Evolutionary conservation across 1,140 invertebrate genomes (phyloP).

Genomic region (Bombus pascuorum): DNA sequence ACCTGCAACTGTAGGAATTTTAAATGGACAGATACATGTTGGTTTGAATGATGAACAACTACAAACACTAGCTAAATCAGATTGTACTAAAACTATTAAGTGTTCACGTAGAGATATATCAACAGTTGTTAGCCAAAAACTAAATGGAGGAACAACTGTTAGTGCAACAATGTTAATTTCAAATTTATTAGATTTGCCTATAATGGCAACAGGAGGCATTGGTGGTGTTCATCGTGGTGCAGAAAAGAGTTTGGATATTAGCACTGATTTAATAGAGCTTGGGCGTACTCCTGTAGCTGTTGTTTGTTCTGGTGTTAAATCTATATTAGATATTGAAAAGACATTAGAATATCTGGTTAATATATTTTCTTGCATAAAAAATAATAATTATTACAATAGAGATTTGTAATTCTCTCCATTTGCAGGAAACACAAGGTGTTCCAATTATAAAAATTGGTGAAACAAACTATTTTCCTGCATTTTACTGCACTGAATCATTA

Average conservation of each 20-base stretch:
- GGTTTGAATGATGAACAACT: conserved; percentile 89
- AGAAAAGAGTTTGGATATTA: conserved; percentile 94
- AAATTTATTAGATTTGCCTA: conserved; percentile 90
- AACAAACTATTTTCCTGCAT: conserved; percentile 91
- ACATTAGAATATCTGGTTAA: conserved; percentile 96
- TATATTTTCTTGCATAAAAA: conserved; percentile 20
- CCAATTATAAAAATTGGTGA: conserved; percentile 91
- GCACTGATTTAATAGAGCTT: conserved; percentile 96
- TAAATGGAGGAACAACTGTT: conserved; percentile 97
- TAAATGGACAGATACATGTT: conserved; percentile 92
- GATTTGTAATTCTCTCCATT: conserved; percentile 22
- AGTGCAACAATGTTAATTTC: conserved; percentile 95
- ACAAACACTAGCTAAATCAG: conserved; percentile 81
- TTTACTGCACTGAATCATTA: conserved; percentile 90
- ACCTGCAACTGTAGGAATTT: conserved; percentile 96
- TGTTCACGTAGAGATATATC: conserved; percentile 93
- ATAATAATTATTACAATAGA: not conserved
- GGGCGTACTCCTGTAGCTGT: conserved; percentile 93
- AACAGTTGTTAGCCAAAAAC: conserved; percentile 86
- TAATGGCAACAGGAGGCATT: conserved; percentile 96
- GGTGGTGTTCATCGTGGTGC: conserved; percentile 97
- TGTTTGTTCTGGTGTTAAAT: conserved; percentile 97
- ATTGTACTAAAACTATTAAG: conserved; percentile 86
- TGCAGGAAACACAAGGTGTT: conserved; percentile 96
- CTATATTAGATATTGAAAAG: conserved; percentile 96